phyloP scores from a whole-genome alignment of 2,113 vertebrate species.

The Solea senegalensis region DNA sequence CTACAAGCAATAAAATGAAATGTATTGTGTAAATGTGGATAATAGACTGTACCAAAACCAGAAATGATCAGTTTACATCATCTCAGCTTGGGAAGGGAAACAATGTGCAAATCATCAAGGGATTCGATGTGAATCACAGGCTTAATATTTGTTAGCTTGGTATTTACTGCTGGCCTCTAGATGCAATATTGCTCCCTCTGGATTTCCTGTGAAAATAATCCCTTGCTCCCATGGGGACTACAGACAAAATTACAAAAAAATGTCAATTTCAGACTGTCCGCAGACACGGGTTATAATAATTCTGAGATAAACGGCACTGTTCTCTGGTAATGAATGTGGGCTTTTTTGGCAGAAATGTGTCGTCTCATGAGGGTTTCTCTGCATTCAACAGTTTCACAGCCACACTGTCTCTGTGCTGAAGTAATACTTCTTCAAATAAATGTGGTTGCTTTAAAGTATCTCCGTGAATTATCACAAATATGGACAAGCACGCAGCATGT shows the following conservation, averaged over 20 bases:
- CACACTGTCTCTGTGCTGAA: neutral
- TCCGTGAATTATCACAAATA: neutral
- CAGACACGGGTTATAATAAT: slow-evolving; percentile 15
- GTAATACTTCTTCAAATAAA: neutral
- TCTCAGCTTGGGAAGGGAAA: slow-evolving; percentile 5
- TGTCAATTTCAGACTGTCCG: slow-evolving; percentile 25
- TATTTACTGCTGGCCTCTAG: slow-evolving; percentile 30
- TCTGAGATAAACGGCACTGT: slow-evolving; percentile 16
- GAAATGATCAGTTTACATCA: slow-evolving; percentile 23
- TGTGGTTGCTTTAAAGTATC: neutral
- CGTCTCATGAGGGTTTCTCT: neutral
- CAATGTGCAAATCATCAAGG: slow-evolving; percentile 7
- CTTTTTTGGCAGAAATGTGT: slow-evolving; percentile 10
- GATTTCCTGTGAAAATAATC: slow-evolving; percentile 47
- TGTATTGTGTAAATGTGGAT: neutral
- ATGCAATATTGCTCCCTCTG: slow-evolving; percentile 33
- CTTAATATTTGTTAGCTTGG: slow-evolving; percentile 43
- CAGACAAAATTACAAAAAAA: slow-evolving; percentile 39
- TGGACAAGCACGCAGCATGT: too few species aligned
- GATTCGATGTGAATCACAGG: slow-evolving; percentile 47
- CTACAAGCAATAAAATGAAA: too few species aligned
- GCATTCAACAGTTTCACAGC: neutral
- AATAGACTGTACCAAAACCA: neutral
- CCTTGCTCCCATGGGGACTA: slow-evolving; percentile 30
- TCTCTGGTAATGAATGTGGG: slow-evolving; percentile 21